Evolutionary conservation across 2,113 vertebrate genomes (phyloP), one percentile per base, ranked within the genome.

Genomic region (Oryzias curvinotus): DNA sequence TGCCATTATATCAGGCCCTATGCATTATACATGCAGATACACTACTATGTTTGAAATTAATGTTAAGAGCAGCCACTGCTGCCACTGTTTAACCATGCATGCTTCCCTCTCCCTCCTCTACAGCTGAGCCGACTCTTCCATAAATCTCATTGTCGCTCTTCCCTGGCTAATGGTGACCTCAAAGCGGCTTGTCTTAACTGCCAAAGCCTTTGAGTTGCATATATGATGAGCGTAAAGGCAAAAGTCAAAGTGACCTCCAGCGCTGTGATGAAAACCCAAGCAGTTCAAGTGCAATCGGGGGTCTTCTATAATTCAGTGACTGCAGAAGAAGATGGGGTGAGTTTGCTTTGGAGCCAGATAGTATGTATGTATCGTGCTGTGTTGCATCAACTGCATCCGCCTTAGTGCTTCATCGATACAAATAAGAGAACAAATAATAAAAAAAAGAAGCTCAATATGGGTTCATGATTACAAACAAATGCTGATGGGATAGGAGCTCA

Each of bases 21-120:
- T 89, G 82, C 83, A 89, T 87, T 85, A 87, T 84, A 85, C 80
- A 87, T 89, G 82, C 80, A 85, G 83, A 86, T 89, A 77, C 73
- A 66, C 72, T 65, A 49, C 75, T 78, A 63, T 85, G 71, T 83
- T 62, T 73, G 68, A 82, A 82, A 85, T 78, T 79, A 78, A 76
- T 66, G 74, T 84, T 84, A 85, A 77, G 80, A 83, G 72, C 65
- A 62, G 57, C 73, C 58, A 70, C 62, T 57, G 71, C 60, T 65
- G 65, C 66, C 54, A 71, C 70, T 67, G 59, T 69, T 82, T 81
- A 80, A 36, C 73, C 77, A 79, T 69, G 75, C 83, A 74, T 77
- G 75, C 73, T 84, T 61, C 72, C 77, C 64, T 62, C 62, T 61
- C 76, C 66, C 56, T 59, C 62, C 62, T 51, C 46, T 68, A 54